A percentile compares a stretch with the other conserved stretches of the same genome.
Evolutionary conservation across 64 coral and sea anemone genomes (phyloP).

Genomic region (Acropora yongei): DNA sequence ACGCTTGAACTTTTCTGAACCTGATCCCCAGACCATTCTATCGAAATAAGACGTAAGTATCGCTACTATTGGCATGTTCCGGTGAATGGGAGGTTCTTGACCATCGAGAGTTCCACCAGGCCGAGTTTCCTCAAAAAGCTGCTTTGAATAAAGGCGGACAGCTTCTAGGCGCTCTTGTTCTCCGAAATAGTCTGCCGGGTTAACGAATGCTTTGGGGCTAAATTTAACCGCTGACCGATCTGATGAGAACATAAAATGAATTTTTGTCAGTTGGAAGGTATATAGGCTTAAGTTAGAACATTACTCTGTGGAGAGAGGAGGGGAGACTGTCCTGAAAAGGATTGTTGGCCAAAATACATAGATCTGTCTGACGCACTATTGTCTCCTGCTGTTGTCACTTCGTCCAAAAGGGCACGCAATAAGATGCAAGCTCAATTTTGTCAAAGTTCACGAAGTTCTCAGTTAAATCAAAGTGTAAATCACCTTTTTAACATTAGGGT

Average conservation of each 20-base stretch:
- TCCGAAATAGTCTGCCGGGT: constrained; percentile 72
- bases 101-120: background rate
- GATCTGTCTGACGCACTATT: too few species aligned
- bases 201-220: constrained; percentile 67
- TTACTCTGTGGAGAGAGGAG: too few species aligned
- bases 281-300: too few species aligned
- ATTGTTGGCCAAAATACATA: too few species aligned
- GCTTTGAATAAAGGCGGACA: constrained; percentile 12
- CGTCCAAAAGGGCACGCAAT: background rate
- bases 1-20: background rate
- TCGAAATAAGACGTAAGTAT: background rate
- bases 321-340: too few species aligned
- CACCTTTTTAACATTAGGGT: background rate
- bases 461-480: background rate
- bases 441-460: background rate
- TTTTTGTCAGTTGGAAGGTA: background rate
- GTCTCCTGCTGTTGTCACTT: background rate
- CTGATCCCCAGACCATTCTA: background rate
- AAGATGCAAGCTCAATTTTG: background rate
- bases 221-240: constrained; percentile 79
- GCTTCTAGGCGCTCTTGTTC: constrained; percentile 54
- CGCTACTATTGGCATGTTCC: background rate
- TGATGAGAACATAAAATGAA: background rate
- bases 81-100: background rate
- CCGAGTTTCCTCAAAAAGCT: constrained; percentile 8